Conservation (phyloP, 1,140 invertebrate species). For the Popillia japonica region DNA sequence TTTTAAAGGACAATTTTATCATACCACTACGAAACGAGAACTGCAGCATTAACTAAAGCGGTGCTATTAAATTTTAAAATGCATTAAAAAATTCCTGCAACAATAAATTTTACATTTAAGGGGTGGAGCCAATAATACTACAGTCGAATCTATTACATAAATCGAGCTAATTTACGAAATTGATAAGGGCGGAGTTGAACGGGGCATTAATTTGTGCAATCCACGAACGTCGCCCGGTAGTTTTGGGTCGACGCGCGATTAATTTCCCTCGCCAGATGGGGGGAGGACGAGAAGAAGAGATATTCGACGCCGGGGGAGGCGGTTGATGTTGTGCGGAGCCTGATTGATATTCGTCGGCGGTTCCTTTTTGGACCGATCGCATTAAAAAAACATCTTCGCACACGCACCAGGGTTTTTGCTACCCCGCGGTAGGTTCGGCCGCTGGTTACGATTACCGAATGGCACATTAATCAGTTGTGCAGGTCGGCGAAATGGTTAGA, state of each 20-base stretch:
- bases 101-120: no score
- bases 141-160: neutral
- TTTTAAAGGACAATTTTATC: no score
- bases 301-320: no score
- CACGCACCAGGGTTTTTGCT: no score
- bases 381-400: no score
- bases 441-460: neutral
- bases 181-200: neutral
- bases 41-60: no score
- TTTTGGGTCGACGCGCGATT: neutral
- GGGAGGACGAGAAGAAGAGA: no score
- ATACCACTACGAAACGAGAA: no score
- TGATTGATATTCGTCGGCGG: neutral
- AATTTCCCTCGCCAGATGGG: neutral
- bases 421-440: neutral
- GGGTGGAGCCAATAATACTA: no score
- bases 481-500: slow-evolving; percentile 9
- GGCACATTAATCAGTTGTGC: neutral
- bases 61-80: no score
- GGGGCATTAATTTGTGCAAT: neutral
- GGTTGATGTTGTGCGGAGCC: neutral
- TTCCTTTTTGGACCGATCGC: neutral
- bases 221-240: neutral
- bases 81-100: no score
- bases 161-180: neutral